phyloP scores from a whole-genome alignment of 2,797 vertebrate species.

The Dendrocincla fuliginosa region DNA sequence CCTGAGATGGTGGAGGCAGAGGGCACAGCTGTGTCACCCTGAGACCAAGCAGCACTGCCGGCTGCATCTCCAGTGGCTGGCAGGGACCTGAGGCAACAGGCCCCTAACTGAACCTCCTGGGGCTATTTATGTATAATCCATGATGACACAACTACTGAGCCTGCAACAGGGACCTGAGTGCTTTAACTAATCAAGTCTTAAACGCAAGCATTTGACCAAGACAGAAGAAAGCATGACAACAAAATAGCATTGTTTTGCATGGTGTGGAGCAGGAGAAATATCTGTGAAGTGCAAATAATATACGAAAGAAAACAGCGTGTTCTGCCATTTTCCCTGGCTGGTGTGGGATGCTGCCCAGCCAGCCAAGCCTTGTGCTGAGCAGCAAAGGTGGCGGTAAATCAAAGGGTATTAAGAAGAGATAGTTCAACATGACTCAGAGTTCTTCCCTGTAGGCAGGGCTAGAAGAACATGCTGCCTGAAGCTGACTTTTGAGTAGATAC shows the following conservation, averaged over 20 bases:
- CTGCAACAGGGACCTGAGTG: background rate
- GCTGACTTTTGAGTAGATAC: background rate
- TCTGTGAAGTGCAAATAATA: background rate
- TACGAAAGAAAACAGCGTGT: background rate
- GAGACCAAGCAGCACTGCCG: rapidly evolving
- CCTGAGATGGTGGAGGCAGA: rapidly evolving
- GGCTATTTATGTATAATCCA: background rate
- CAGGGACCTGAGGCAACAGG: background rate
- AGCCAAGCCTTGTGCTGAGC: background rate
- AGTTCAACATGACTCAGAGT: background rate
- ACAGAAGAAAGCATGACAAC: background rate
- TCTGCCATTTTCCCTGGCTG: rapidly evolving
- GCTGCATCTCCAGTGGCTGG: background rate
- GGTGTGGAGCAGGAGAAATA: background rate
- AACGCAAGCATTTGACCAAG: background rate
- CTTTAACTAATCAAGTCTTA: constrained; percentile 6
- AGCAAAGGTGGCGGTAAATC: background rate
- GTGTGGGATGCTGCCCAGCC: background rate
- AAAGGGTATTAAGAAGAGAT: background rate
- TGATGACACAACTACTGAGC: background rate
- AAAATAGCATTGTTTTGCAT: background rate
- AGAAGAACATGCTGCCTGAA: background rate
- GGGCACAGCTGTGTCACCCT: background rate
- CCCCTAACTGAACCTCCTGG: background rate
- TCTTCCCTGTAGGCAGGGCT: rapidly evolving